Evolutionary conservation across 92 coral and sea anemone genomes (phyloP).

Genomic region (Nematostella vectensis): DNA sequence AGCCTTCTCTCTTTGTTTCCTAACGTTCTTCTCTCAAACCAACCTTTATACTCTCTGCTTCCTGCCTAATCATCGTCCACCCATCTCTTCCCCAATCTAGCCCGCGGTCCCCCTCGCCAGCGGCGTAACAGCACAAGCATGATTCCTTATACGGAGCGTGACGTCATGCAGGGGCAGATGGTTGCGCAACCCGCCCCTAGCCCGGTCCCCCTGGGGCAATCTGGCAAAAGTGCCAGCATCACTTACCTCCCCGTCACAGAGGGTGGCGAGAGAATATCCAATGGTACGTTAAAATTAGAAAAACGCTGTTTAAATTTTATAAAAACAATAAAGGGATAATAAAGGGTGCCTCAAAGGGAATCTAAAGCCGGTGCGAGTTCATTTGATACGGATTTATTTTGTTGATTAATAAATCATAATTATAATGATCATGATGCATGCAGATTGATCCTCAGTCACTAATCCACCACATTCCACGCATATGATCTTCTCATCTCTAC

Average conservation of each 20-base stretch:
- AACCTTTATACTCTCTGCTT: no score
- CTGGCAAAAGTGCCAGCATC: constrained; percentile 72
- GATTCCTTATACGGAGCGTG: constrained; percentile 46
- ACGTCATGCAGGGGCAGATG: constrained; percentile 51
- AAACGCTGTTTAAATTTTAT: background rate
- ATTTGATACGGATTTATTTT: no score
- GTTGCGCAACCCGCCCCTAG: constrained; percentile 42
- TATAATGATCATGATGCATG: background rate
- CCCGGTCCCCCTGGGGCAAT: constrained; percentile 60
- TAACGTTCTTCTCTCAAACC: no score
- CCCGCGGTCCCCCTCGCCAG: constrained; percentile 49
- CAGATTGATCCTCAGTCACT: no score
- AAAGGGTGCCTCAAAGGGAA: no score
- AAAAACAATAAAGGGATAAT: no score
- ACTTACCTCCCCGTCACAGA: constrained; percentile 63
- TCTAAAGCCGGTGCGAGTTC: no score
- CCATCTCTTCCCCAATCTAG: constrained; percentile 3
- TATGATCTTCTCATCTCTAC: no score
- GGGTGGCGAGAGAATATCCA: constrained; percentile 46
- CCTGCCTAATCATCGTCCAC: no score
- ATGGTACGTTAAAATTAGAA: constrained; percentile 37
- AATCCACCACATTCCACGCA: no score
- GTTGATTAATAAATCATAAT: constrained; percentile 1
- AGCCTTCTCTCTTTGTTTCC: no score
- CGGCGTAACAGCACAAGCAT: constrained; percentile 87